phyloP scores from a whole-genome alignment of 2,113 vertebrate genomes.

The Okapia johnstoni region DNA sequence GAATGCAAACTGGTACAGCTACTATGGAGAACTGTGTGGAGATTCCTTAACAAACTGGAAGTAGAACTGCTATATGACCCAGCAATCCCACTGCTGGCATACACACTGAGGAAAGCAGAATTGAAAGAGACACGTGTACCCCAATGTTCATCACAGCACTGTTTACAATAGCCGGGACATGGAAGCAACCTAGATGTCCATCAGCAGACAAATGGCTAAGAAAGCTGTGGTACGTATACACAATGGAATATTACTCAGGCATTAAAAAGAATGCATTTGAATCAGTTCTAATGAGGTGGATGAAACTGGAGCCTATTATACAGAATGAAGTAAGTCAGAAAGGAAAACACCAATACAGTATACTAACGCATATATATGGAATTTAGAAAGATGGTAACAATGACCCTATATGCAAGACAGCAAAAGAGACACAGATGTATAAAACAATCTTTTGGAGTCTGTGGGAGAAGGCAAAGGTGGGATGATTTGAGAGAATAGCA shows the following conservation, averaged over 20 bases:
- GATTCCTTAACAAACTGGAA: background rate
- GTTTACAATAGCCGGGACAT: background rate
- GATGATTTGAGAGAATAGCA: background rate
- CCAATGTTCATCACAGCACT: background rate
- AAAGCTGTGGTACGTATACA: background rate
- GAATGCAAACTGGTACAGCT: background rate
- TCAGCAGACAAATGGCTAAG: fast-evolving
- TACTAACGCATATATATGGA: background rate
- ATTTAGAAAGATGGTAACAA: background rate
- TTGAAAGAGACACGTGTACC: background rate
- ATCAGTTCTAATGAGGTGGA: background rate
- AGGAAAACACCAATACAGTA: background rate
- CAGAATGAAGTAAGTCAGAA: background rate
- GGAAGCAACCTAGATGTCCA: background rate
- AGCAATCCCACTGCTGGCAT: background rate
- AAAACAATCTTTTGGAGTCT: background rate
- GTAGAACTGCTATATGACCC: background rate
- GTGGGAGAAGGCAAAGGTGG: background rate
- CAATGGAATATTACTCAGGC: background rate
- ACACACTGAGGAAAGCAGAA: background rate
- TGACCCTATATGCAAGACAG: background rate
- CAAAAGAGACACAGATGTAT: background rate
- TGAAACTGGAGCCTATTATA: background rate
- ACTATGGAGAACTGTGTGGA: background rate
- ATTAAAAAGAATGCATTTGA: background rate